Evolutionary conservation across 2,797 vertebrate species (phyloP).

Genomic region (Poeciliopsis gracilis): DNA sequence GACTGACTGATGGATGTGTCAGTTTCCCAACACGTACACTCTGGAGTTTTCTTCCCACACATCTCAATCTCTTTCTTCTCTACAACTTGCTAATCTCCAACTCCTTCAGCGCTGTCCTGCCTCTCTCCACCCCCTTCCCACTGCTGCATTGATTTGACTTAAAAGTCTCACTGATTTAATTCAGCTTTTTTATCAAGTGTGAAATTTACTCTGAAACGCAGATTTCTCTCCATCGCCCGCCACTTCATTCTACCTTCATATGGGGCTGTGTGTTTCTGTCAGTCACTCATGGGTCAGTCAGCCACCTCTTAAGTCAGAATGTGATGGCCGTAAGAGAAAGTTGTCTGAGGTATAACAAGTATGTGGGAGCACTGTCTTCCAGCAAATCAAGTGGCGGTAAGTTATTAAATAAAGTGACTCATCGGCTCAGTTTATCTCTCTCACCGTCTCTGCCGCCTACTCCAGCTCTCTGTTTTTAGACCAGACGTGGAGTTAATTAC

Average conservation of each 20-base stretch:
- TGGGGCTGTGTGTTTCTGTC: slow-evolving; percentile 4
- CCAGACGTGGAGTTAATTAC: slow-evolving; percentile 38
- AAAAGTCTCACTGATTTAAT: slow-evolving; percentile 58
- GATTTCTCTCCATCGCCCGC: slow-evolving; percentile 5
- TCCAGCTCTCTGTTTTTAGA: slow-evolving; percentile 17
- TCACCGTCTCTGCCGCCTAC: slow-evolving; percentile 15
- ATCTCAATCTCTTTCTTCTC: slow-evolving; percentile 28
- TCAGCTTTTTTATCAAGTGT: slow-evolving; percentile 60
- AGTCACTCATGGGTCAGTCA: neutral
- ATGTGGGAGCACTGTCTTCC: slow-evolving; percentile 13
- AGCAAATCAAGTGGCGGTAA: slow-evolving; percentile 10
- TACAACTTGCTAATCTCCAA: slow-evolving; percentile 43
- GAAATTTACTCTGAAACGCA: slow-evolving; percentile 55
- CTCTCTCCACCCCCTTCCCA: slow-evolving; percentile 26
- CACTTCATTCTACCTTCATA: neutral
- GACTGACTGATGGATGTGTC: slow-evolving; percentile 50
- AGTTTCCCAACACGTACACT: slow-evolving; percentile 25
- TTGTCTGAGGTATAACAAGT: neutral
- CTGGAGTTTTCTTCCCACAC: slow-evolving; percentile 6
- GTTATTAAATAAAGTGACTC: slow-evolving; percentile 16
- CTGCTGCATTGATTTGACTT: slow-evolving; percentile 51
- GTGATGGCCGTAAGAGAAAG: slow-evolving; percentile 12
- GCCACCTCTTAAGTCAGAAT: neutral
- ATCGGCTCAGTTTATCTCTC: slow-evolving; percentile 21
- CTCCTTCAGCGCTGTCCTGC: slow-evolving; percentile 42